Conservation (phyloP, 2,888 invertebrate species). For the Neria commutata region DNA sequence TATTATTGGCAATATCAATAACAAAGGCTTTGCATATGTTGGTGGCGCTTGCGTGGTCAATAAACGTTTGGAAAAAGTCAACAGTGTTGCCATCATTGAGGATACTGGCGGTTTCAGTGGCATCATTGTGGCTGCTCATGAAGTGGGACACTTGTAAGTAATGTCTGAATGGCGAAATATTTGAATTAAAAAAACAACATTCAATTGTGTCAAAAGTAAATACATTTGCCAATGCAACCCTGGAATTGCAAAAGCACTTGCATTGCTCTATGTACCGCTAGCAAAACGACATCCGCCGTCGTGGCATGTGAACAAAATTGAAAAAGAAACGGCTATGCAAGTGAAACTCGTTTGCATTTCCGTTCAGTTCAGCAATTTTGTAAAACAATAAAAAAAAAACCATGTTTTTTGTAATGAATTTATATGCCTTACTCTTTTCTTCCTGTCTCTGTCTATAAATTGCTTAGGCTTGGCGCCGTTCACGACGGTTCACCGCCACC, state of each 20-base stretch:
- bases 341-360: constrained; percentile 48
- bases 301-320: background rate
- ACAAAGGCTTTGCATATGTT: constrained; percentile 90
- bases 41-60: constrained; percentile 96
- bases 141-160: constrained; percentile 95
- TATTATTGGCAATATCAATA: constrained; percentile 13
- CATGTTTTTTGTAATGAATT: constrained; percentile 25
- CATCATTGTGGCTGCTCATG: constrained; percentile 94
- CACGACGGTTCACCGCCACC: constrained; percentile 95
- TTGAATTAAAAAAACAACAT: background rate
- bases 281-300: background rate
- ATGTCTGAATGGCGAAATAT: background rate
- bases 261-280: background rate
- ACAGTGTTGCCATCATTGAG: constrained; percentile 95
- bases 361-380: constrained; percentile 49
- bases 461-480: constrained; percentile 84
- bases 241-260: constrained; percentile 11
- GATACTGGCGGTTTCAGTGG: constrained; percentile 96
- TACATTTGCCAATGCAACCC: background rate
- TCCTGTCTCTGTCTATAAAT: constrained; percentile 26
- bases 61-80: constrained; percentile 92
- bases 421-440: constrained; percentile 17
- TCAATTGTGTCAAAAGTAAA: too few relatives aligned
- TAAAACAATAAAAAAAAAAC: constrained; percentile 33
- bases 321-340: background rate